Evolutionary conservation across 2,888 invertebrate species (phyloP).

Genomic region (Hololepta plana): DNA sequence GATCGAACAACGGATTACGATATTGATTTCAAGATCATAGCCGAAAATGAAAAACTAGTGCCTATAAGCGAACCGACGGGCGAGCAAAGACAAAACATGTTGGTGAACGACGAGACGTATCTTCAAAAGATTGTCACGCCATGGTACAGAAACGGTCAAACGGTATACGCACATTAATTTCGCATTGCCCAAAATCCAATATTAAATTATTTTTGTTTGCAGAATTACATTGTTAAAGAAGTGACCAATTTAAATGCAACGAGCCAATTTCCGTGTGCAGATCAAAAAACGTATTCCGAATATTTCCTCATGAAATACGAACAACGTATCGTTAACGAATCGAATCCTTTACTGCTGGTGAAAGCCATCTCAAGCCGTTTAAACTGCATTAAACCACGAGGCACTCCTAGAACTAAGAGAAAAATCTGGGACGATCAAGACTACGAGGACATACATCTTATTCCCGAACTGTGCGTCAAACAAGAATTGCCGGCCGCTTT

Average conservation of each 20-base stretch:
- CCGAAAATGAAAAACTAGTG: conserved; percentile 27
- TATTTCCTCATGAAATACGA: conserved; percentile 66
- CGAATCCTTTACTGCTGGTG: conserved; percentile 70
- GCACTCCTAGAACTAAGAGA: conserved; percentile 16
- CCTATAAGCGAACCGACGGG: conserved; percentile 25
- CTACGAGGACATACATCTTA: conserved; percentile 48
- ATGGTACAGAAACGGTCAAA: conserved; percentile 42
- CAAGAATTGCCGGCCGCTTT: conserved; percentile 52
- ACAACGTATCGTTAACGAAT: conserved; percentile 37
- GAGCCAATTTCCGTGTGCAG: conserved; percentile 44
- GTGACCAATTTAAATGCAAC: conserved; percentile 46
- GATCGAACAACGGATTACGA: conserved; percentile 14
- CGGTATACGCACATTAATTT: background rate
- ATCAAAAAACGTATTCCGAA: conserved; percentile 43
- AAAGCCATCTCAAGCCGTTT: conserved; percentile 41
- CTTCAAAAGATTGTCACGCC: conserved; percentile 65
- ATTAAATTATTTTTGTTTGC: conserved; percentile 9
- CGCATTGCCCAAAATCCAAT: background rate
- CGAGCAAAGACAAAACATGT: conserved; percentile 30
- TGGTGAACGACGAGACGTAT: conserved; percentile 41
- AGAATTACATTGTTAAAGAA: conserved; percentile 48
- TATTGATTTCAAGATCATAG: conserved; percentile 44
- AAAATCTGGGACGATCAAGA: conserved; percentile 20
- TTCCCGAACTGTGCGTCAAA: conserved; percentile 74
- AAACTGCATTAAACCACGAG: conserved; percentile 40